Conservation (phyloP, 2,888 invertebrate species). For the Escarpia spicata region DNA sequence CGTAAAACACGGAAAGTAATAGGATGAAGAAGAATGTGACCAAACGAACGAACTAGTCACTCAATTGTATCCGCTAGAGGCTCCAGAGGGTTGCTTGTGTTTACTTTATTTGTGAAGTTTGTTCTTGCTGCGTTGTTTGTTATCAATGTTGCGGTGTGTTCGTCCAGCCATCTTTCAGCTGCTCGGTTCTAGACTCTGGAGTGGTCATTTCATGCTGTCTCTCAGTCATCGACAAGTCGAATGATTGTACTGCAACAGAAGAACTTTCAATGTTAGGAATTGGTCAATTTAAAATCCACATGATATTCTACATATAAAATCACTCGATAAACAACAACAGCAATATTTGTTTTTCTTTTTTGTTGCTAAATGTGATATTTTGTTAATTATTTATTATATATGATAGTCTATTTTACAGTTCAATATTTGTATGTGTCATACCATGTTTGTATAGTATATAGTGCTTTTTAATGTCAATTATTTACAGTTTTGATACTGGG, state of each 20-base stretch:
- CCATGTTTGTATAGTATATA: too few relatives aligned
- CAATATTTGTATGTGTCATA: too few relatives aligned
- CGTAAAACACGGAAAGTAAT: background rate
- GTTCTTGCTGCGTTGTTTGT: background rate
- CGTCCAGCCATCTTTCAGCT: background rate
- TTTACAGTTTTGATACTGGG: too few relatives aligned
- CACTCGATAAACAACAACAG: background rate
- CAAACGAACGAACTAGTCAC: background rate
- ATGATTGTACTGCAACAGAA: constrained; percentile 3
- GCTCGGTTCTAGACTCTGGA: background rate
- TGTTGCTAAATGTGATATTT: too few relatives aligned
- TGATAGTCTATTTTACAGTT: too few relatives aligned
- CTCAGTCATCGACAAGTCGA: constrained; percentile 1
- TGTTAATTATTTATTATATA: too few relatives aligned
- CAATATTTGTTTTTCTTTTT: background rate
- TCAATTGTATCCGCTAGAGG: background rate
- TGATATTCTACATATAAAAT: background rate
- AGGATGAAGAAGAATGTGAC: background rate
- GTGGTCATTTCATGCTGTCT: background rate
- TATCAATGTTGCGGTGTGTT: background rate
- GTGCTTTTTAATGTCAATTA: too few relatives aligned
- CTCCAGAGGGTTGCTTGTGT: background rate
- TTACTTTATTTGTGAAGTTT: background rate
- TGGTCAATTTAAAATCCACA: background rate
- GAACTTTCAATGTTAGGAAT: background rate